These are phyloP conservation scores for Zeugodacus cucurbitae DNA, from an alignment of 1,140 invertebrate species.

Conservation along the genomic window DNA sequence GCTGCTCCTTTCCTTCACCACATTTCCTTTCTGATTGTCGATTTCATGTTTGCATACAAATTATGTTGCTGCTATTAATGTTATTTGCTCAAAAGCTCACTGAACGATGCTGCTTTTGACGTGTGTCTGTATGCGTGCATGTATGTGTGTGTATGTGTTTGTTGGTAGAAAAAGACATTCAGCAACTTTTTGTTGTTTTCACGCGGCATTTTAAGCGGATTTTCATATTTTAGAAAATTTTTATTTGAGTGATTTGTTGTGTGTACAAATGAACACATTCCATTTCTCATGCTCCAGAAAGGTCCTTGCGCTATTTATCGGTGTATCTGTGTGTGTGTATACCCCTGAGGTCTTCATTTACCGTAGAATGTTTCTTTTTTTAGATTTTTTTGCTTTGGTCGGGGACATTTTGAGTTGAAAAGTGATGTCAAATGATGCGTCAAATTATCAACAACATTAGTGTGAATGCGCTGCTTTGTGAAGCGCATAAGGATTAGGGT, in stretches of 20 bases:
- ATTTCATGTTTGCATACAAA: constrained; percentile 13
- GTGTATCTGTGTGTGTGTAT: background rate
- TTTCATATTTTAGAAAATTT: constrained; percentile 15
- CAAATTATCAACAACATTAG: constrained; percentile 32
- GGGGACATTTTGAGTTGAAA: constrained; percentile 16
- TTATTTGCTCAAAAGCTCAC: constrained; percentile 28
- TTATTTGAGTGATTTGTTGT: constrained; percentile 34
- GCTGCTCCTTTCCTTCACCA: background rate
- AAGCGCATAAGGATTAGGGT: background rate
- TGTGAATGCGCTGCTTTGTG: background rate
- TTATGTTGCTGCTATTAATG: constrained; percentile 15
- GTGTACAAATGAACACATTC: background rate
- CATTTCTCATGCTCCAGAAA: constrained; percentile 14
- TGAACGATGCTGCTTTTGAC: background rate
- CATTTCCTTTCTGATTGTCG: background rate
- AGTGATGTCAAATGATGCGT: constrained; percentile 36
- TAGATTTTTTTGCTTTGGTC: constrained; percentile 46
- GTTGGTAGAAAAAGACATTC: background rate
- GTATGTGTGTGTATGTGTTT: background rate
- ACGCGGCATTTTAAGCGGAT: constrained; percentile 35
- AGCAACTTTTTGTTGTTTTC: background rate
- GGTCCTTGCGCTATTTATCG: background rate
- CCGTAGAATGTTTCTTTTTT: constrained; percentile 44
- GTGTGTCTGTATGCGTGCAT: too few species aligned
- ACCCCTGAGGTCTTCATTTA: background rate